A percentile compares a stretch with the other conserved stretches of the same genome.
These are phyloP conservation scores for Anhinga rufa DNA, from an alignment of 2,113 vertebrate genomes.

Conservation along the genomic window DNA sequence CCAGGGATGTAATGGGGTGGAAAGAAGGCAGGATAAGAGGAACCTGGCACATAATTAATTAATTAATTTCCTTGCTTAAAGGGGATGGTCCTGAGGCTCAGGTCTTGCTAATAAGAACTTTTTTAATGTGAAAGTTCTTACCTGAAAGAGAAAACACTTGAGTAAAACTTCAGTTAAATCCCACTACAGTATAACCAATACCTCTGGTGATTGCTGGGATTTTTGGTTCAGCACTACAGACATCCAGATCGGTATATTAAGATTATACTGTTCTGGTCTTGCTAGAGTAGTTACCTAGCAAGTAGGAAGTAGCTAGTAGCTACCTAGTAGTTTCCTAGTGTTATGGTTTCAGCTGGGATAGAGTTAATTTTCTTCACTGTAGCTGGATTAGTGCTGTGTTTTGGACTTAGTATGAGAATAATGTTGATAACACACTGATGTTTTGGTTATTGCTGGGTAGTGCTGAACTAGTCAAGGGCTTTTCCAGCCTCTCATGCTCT, in stretches of 20 bases:
- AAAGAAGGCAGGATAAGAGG: not conserved
- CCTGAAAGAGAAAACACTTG: not conserved
- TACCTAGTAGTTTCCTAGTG: too few species aligned
- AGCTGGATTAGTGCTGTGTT: too few species aligned
- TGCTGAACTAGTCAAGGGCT: too few species aligned
- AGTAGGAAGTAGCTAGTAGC: too few species aligned
- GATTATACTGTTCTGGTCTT: not conserved
- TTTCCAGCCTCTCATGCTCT: too few species aligned
- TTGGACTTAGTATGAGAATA: too few species aligned
- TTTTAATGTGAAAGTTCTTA: not conserved
- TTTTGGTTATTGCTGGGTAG: too few species aligned
- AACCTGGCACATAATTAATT: not conserved
- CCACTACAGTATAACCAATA: not conserved
- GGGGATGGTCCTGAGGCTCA: not conserved
- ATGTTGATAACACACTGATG: too few species aligned
- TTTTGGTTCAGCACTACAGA: not conserved
- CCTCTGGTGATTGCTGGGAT: not conserved
- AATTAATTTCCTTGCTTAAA: not conserved
- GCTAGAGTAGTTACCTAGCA: not conserved
- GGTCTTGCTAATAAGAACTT: not conserved
- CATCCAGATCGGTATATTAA: not conserved
- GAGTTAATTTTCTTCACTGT: too few species aligned
- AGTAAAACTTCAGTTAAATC: not conserved
- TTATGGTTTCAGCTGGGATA: too few species aligned
- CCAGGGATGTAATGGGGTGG: not conserved